phyloP scores from a whole-genome alignment of 1,140 invertebrate species.

The Pseudomyrmex concolor region DNA sequence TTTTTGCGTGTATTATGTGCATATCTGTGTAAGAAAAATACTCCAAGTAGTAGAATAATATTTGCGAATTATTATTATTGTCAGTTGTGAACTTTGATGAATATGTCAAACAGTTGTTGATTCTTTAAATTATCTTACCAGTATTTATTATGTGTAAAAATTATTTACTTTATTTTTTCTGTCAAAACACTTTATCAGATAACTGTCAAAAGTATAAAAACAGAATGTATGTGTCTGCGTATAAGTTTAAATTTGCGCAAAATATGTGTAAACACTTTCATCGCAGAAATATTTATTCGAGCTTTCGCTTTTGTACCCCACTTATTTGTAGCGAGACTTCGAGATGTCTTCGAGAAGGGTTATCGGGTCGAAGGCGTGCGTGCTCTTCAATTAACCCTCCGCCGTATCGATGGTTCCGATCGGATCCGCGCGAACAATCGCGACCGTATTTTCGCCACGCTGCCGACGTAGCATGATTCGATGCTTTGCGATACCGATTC shows the following conservation, averaged over 20 bases:
- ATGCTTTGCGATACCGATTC: slow-evolving; percentile 10
- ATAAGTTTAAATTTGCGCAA: background rate
- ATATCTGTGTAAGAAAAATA: slow-evolving; percentile 6
- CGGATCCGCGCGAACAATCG: slow-evolving; percentile 73
- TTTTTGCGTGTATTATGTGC: background rate
- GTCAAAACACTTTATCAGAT: too few relatives aligned
- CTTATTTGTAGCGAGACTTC: slow-evolving; percentile 64
- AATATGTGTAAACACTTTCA: background rate
- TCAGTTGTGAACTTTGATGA: background rate
- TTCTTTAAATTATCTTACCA: background rate
- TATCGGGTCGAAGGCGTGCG: slow-evolving; percentile 74
- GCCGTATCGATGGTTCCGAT: slow-evolving; percentile 77
- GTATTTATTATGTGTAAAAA: background rate
- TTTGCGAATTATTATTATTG: slow-evolving; percentile 19
- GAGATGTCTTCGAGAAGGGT: slow-evolving; percentile 69
- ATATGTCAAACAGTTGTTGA: too few relatives aligned
- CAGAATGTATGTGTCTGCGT: background rate
- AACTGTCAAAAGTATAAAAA: too few relatives aligned
- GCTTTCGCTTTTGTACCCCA: slow-evolving; percentile 46
- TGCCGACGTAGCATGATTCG: slow-evolving; percentile 79
- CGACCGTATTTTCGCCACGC: slow-evolving; percentile 67
- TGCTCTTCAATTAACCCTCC: slow-evolving; percentile 80
- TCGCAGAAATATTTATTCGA: background rate
- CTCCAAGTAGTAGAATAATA: slow-evolving; percentile 36
- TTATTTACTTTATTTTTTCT: background rate